phyloP scores from a whole-genome alignment of 2,888 invertebrate genomes.

The Macrosoma leucophasiata region DNA sequence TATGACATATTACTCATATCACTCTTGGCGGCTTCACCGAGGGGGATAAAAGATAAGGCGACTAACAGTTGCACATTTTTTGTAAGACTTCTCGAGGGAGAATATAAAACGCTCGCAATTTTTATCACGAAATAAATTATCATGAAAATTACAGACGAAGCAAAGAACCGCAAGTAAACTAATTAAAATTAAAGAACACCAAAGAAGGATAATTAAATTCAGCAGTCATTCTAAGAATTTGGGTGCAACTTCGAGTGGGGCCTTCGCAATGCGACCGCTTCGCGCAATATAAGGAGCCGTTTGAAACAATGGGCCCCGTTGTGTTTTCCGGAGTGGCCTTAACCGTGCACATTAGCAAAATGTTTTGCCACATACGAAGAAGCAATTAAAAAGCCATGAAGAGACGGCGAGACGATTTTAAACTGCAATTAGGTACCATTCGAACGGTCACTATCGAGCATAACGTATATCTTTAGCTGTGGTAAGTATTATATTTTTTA shows the following conservation, averaged over 20 bases:
- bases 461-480: conserved; percentile 3
- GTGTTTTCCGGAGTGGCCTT: conserved; percentile 55
- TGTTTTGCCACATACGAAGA: conserved; percentile 53
- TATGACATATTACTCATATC: conserved; percentile 66
- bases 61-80: too few species aligned
- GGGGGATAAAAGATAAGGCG: conserved; percentile 28
- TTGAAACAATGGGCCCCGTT: conserved; percentile 57
- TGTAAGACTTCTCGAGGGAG: too few species aligned
- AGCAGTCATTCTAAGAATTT: conserved; percentile 63
- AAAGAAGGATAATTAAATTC: conserved; percentile 54
- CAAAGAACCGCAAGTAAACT: conserved; percentile 18
- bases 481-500: not conserved
- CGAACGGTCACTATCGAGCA: conserved; percentile 11
- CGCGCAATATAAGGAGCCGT: conserved; percentile 60
- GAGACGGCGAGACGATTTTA: conserved; percentile 35
- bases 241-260: conserved; percentile 40
- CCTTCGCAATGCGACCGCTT: conserved; percentile 64
- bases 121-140: conserved; percentile 11
- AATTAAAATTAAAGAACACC: conserved; percentile 44
- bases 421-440: conserved; percentile 38
- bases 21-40: conserved; percentile 47
- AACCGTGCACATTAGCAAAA: conserved; percentile 58
- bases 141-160: conserved; percentile 17
- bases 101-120: too few species aligned
- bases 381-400: conserved; percentile 69